phyloP scores from a whole-genome alignment of 2,888 invertebrate species.

The Tachystola acroxantha region DNA sequence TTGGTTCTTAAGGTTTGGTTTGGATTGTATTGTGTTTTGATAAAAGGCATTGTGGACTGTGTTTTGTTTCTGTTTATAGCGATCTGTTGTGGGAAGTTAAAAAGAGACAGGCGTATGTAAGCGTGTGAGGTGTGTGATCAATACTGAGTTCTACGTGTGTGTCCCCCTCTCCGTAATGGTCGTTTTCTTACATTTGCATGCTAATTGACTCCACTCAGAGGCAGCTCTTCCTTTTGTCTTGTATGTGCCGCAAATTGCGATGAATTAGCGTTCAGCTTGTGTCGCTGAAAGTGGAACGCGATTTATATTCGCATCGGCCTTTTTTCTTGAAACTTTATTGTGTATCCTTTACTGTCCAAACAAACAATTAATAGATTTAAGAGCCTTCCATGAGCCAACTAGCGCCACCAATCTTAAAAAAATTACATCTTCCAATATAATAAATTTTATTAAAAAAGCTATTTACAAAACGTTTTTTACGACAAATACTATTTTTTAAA shows the following conservation, averaged over 20 bases:
- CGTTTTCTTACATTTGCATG: conserved; percentile 78
- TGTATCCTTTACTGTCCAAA: conserved; percentile 8
- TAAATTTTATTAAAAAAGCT: too few relatives aligned
- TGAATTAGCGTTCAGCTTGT: conserved; percentile 42
- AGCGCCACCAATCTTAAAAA: too few relatives aligned
- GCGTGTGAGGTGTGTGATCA: conserved; percentile 70
- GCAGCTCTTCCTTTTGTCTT: conserved; percentile 54
- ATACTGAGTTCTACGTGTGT: conserved; percentile 51
- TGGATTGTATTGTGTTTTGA: conserved; percentile 14
- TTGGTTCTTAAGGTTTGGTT: conserved; percentile 13
- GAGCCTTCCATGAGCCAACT: too few relatives aligned
- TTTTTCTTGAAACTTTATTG: background rate
- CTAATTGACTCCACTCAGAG: conserved; percentile 62
- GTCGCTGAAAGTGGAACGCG: background rate
- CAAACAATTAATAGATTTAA: too few relatives aligned
- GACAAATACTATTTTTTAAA: too few relatives aligned
- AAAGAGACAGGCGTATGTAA: conserved; percentile 74
- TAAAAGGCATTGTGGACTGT: conserved; percentile 40
- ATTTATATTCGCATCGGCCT: background rate
- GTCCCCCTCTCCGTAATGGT: conserved; percentile 50
- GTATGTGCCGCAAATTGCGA: conserved; percentile 56
- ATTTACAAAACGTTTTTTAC: too few relatives aligned
- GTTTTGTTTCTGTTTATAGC: conserved; percentile 72
- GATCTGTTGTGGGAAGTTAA: conserved; percentile 74
- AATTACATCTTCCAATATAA: too few relatives aligned